Base-by-base conservation (phyloP, 2,113 vertebrate genomes). In the Octodon degus region DNA sequence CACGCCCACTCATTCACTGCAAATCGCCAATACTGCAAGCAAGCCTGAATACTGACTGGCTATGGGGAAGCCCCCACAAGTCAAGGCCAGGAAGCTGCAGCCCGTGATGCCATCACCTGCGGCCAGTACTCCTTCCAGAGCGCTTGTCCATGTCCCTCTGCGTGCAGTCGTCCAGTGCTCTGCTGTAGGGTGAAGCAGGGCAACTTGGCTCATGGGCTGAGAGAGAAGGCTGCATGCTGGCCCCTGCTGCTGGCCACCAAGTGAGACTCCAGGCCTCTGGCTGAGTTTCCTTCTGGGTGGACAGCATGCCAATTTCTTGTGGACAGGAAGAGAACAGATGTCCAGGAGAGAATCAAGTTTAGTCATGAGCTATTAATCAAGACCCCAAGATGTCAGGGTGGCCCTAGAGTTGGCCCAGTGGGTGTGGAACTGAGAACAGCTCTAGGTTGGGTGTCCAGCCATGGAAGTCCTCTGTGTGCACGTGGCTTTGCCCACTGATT, bases 51-150 rank as follows among this genome's bases (percentile, higher is more conserved):
- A 30, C 74, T 47, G 43, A 50, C 43, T 16, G 11, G 25, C 74
- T 43, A 17, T 13, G 24, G 43, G 72, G 25, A 27, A 77, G 13
- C 22, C 6, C 25, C 74, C 2, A 47, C 40, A 17, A 30, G 43
- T 47, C 12, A 14, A 14, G 2, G 25, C 74, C 14, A 30, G 12
- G 2, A 11, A 77, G 43, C 11, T 27, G 12, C 74, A 50, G 43
- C 37, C 30, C 25, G 2, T 25, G 72, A 27, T 0, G 2, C 14
- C 43, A 30, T 2, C 3, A 4, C 5, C 40, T 16, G 14, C 25
- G 2, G 30, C 74, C 7, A 0, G 43, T 27, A 6, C 43, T 47
- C 40, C 74, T 30, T 17, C 7, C 74, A 8, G 43, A 14, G 74
- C 25, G 74, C 27, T 16, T 3, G 40, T 40, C 22, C 72, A 27